phyloP scores from a whole-genome alignment of 2,113 vertebrate genomes.

The Castor canadensis region DNA sequence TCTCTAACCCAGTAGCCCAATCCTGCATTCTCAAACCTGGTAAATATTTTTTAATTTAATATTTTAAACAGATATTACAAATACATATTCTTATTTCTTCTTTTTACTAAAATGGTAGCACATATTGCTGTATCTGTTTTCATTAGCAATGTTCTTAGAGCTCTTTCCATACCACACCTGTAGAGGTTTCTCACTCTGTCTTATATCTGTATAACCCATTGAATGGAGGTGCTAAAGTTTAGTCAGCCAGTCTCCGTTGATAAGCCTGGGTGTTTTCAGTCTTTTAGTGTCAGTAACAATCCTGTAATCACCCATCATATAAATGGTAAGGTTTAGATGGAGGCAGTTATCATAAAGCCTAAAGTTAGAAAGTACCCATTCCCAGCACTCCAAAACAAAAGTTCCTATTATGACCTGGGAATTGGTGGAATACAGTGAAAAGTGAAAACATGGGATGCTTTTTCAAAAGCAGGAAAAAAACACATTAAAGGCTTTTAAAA shows the following conservation, averaged over 20 bases:
- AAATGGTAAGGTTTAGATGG: slow-evolving; percentile 11
- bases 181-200: neutral
- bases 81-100: neutral
- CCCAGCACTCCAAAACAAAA: neutral
- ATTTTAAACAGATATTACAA: neutral
- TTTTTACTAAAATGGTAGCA: neutral
- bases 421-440: neutral
- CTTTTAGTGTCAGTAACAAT: neutral
- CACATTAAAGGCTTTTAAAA: neutral
- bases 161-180: neutral
- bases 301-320: neutral
- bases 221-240: neutral
- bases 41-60: slow-evolving; percentile 1
- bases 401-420: neutral
- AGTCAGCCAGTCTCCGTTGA: neutral
- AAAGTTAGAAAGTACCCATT: neutral
- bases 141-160: neutral
- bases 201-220: neutral
- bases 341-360: neutral
- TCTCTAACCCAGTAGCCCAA: neutral
- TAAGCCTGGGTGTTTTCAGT: neutral
- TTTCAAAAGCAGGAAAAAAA: neutral
- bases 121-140: neutral
- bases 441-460: neutral
- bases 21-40: neutral